phyloP scores from a whole-genome alignment of 2,888 invertebrate genomes.

The Rhagonycha fulva region DNA sequence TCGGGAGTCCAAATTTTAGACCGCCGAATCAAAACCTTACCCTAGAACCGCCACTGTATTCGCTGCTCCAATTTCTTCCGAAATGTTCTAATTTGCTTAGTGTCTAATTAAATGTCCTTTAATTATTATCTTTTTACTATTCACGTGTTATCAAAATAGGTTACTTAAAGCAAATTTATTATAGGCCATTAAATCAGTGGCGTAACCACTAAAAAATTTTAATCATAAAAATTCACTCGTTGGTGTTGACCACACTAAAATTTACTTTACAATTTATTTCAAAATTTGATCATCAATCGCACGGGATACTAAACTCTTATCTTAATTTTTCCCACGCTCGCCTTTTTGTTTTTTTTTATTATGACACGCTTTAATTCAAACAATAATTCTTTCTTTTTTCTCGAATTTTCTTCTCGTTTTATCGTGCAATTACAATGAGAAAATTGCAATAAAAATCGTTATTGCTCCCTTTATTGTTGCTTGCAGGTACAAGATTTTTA shows the following conservation, averaged over 20 bases:
- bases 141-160: not conserved
- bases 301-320: not conserved
- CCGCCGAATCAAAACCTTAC: no score
- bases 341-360: no score
- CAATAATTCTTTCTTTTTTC: not conserved
- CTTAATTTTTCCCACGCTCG: not conserved
- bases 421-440: not conserved
- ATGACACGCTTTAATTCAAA: no score
- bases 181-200: not conserved
- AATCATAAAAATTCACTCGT: not conserved
- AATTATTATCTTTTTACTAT: not conserved
- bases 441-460: not conserved
- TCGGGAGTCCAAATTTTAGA: no score
- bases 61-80: not conserved
- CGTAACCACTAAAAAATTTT: not conserved
- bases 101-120: not conserved
- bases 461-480: not conserved
- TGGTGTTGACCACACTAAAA: not conserved
- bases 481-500: not conserved
- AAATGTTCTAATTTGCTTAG: not conserved
- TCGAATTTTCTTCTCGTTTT: not conserved
- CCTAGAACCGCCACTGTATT: not conserved
- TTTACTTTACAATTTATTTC: not conserved
- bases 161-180: not conserved
- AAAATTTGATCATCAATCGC: not conserved